These are phyloP conservation scores for Heliothis virescens DNA, from an alignment of 1,140 invertebrate species.

Conservation along the genomic window DNA sequence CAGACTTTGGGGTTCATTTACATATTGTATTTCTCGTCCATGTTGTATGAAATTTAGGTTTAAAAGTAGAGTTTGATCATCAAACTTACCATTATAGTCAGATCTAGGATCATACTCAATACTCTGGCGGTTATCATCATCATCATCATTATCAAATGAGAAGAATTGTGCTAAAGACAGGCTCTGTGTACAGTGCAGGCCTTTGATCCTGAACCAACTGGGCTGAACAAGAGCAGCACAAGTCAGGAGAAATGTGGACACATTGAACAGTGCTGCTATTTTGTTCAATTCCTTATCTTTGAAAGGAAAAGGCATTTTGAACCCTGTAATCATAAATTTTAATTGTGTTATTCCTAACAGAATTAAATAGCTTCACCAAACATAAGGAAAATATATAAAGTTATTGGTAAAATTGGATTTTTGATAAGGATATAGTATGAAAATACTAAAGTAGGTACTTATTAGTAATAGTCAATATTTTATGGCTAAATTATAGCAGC, in stretches of 20 bases:
- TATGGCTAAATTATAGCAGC: not conserved
- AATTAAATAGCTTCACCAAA: not conserved
- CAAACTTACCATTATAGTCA: conserved; percentile 68
- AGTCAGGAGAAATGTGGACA: conserved; percentile 83
- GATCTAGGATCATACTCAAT: conserved; percentile 66
- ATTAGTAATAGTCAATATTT: no score
- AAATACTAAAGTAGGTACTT: no score
- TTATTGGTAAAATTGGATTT: not conserved
- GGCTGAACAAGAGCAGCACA: conserved; percentile 85
- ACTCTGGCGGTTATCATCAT: conserved; percentile 65
- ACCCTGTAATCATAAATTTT: conserved; percentile 65
- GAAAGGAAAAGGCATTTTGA: conserved; percentile 76
- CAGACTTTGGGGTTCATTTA: not conserved
- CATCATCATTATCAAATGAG: conserved; percentile 79
- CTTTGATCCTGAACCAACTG: conserved; percentile 86
- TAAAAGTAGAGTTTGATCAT: no score
- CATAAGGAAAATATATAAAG: not conserved
- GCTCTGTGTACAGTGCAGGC: conserved; percentile 83
- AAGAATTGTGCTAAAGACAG: conserved; percentile 85
- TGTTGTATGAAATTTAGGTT: no score
- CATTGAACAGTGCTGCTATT: conserved; percentile 86
- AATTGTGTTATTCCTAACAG: not conserved
- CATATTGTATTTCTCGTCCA: no score
- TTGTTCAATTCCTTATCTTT: conserved; percentile 85
- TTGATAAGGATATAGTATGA: no score